Conservation (phyloP, 1,140 invertebrate genomes). For the Philopotamus ludificatus region DNA sequence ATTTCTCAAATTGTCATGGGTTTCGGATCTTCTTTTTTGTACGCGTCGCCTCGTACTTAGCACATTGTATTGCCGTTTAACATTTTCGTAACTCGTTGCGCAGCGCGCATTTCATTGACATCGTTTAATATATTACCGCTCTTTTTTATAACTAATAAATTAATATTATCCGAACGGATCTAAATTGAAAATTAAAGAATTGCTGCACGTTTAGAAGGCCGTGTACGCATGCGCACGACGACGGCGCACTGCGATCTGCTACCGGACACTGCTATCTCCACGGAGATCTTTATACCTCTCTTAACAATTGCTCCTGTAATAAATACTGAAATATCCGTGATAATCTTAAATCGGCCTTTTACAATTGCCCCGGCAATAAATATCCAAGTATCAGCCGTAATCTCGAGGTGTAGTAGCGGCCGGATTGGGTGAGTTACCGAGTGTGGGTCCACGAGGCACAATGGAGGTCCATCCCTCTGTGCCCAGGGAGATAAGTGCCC, state of each 20-base stretch:
- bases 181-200: too few species aligned
- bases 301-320: constrained; percentile 36
- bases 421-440: constrained; percentile 17
- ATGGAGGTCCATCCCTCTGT: background rate
- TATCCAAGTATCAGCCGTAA: constrained; percentile 37
- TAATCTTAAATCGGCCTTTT: constrained; percentile 6
- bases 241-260: constrained; percentile 7
- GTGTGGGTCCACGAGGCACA: background rate
- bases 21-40: too few species aligned
- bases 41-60: background rate
- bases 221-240: too few species aligned
- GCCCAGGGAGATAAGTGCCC: constrained; percentile 11
- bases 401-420: constrained; percentile 25
- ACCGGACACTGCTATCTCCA: constrained; percentile 14
- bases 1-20: too few species aligned
- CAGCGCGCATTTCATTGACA: too few species aligned
- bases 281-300: constrained; percentile 34
- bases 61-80: too few species aligned
- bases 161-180: too few species aligned
- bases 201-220: too few species aligned
- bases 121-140: too few species aligned
- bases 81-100: too few species aligned
- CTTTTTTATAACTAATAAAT: too few species aligned
- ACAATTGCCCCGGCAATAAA: constrained; percentile 35
- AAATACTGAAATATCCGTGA: constrained; percentile 22